Conservation (phyloP, 2,888 invertebrate species). For the Arctia plantaginis region DNA sequence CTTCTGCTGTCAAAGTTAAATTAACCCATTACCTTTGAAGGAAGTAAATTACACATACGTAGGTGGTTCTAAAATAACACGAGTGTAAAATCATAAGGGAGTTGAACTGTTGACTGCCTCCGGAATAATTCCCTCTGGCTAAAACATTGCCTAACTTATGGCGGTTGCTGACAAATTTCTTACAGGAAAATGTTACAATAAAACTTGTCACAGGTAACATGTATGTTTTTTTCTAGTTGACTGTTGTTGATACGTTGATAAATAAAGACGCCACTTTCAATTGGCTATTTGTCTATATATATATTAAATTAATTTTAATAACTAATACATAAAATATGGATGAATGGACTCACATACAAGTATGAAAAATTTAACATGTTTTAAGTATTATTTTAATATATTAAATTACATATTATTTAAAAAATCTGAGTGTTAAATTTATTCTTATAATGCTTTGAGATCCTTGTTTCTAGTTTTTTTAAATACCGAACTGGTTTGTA, state of each 20-base stretch:
- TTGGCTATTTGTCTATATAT: too few species aligned
- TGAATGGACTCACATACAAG: too few species aligned
- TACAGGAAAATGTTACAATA: constrained; percentile 14
- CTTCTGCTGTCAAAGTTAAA: constrained; percentile 7
- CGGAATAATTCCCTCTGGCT: constrained; percentile 24
- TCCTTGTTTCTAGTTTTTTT: background rate
- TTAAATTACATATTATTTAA: too few species aligned
- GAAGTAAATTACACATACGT: constrained; percentile 13
- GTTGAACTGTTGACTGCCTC: constrained; percentile 8
- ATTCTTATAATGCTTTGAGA: background rate
- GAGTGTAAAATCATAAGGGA: constrained; percentile 11
- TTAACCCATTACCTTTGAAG: constrained; percentile 9
- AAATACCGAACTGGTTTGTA: background rate
- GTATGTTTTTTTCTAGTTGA: background rate
- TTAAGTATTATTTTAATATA: too few species aligned
- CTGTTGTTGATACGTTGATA: background rate
- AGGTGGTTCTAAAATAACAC: constrained; percentile 6
- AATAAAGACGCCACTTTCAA: too few species aligned
- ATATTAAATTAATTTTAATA: too few species aligned
- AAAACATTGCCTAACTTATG: constrained; percentile 21
- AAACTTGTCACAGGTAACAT: constrained; percentile 16
- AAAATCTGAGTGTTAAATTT: too few species aligned
- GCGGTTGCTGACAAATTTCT: constrained; percentile 19
- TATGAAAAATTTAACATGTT: too few species aligned
- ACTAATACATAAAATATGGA: too few species aligned